These are phyloP conservation scores for Pyrgus malvae DNA, from an alignment of 2,888 invertebrate genomes.

Conservation along the genomic window DNA sequence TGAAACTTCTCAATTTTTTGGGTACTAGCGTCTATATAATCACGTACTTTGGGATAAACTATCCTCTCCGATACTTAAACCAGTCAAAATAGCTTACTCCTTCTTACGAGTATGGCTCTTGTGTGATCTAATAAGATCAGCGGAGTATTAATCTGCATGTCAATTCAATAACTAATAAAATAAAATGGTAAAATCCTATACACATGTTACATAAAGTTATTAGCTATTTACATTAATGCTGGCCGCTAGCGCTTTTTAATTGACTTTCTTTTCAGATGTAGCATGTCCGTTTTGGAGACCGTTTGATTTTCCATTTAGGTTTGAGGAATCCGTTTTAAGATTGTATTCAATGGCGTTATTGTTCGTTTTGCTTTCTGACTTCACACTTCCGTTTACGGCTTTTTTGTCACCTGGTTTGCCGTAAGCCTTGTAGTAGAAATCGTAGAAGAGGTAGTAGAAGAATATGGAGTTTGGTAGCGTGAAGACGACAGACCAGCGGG, in stretches of 20 bases:
- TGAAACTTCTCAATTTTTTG: not conserved
- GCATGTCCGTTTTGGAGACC: slow-evolving; percentile 10
- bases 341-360: slow-evolving; percentile 38
- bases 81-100: no score
- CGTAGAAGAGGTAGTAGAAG: slow-evolving; percentile 95
- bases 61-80: no score
- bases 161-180: no score
- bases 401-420: slow-evolving; percentile 58
- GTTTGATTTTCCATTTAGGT: slow-evolving; percentile 12
- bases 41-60: slow-evolving; percentile 5
- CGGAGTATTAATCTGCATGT: not conserved
- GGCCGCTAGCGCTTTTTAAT: slow-evolving; percentile 33
- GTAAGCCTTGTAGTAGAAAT: slow-evolving; percentile 94
- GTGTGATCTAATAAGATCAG: not conserved
- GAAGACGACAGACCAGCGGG: slow-evolving; percentile 90
- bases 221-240: slow-evolving; percentile 27
- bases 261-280: slow-evolving; percentile 32
- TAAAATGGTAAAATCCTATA: not conserved
- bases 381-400: slow-evolving; percentile 27
- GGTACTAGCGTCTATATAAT: slow-evolving; percentile 2
- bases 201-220: slow-evolving; percentile 1
- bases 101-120: no score
- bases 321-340: not conserved
- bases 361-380: slow-evolving; percentile 40
- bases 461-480: slow-evolving; percentile 95